These are phyloP conservation scores for Columba livia DNA, from an alignment of 2,113 vertebrate species.

Conservation along the genomic window DNA sequence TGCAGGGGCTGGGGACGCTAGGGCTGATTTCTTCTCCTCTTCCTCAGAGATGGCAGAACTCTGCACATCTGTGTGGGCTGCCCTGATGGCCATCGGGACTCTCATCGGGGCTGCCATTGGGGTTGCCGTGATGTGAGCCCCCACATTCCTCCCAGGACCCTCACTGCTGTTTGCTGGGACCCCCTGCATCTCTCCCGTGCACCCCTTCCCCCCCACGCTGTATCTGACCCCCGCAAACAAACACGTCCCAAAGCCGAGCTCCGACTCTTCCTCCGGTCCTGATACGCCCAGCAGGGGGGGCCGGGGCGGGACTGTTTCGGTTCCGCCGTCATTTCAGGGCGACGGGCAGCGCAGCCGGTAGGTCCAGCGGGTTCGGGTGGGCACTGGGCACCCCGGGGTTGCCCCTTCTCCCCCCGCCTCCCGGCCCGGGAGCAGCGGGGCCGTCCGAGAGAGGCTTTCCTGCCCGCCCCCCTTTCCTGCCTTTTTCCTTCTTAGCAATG, in stretches of 20 bases:
- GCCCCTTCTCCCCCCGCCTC: no score
- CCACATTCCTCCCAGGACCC: background rate
- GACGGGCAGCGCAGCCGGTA: no score
- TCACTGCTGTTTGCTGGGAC: background rate
- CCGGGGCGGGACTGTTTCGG: no score
- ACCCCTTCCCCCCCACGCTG: no score
- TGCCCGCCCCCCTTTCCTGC: background rate
- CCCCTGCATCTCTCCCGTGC: background rate
- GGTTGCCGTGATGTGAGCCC: background rate
- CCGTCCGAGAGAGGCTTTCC: no score
- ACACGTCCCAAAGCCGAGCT: no score
- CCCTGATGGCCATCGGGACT: background rate
- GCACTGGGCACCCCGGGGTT: no score
- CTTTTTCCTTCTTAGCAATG: rapidly evolving
- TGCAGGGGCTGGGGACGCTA: rapidly evolving
- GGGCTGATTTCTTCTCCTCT: background rate
- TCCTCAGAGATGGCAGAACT: constrained; percentile 3
- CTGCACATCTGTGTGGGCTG: background rate
- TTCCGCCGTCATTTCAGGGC: no score
- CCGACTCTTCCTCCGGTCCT: no score
- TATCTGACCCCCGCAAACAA: background rate
- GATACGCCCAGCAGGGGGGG: no score
- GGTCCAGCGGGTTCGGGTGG: background rate
- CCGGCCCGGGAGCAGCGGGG: no score
- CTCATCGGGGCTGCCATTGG: no score